phyloP scores from a whole-genome alignment of 1,140 invertebrate genomes.

The Steinernema khuongi region DNA sequence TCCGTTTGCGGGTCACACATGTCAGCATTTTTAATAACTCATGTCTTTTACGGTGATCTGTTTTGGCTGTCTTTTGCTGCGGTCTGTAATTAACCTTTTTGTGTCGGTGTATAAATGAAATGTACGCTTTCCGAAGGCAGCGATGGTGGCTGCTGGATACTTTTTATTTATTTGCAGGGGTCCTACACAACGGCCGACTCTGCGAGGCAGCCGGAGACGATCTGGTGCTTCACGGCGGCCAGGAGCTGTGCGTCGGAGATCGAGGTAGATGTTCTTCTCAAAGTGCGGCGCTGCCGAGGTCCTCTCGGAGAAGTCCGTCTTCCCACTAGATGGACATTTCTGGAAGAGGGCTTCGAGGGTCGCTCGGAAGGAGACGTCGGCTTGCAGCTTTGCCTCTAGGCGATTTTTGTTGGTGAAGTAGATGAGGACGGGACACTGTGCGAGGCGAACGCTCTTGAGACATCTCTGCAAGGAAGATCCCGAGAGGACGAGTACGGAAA shows the following conservation, averaged over 20 bases:
- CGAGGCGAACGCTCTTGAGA: not conserved
- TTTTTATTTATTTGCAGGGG: not conserved
- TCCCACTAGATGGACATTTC: not conserved
- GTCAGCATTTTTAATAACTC: too few relatives aligned
- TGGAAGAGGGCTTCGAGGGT: not conserved
- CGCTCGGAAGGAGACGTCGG: not conserved
- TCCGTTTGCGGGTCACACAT: not conserved
- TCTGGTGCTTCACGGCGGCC: not conserved
- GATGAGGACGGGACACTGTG: not conserved
- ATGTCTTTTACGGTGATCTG: too few relatives aligned
- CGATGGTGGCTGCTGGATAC: too few relatives aligned
- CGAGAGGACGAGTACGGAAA: not conserved
- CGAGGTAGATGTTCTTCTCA: not conserved
- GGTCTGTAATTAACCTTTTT: not conserved
- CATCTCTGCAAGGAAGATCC: not conserved
- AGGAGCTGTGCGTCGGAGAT: not conserved
- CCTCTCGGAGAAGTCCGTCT: not conserved
- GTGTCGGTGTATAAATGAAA: not conserved
- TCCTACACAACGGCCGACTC: not conserved
- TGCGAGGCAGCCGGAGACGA: not conserved
- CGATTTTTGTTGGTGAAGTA: not conserved
- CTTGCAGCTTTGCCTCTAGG: not conserved
- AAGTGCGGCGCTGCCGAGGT: not conserved
- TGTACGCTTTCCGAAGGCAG: too few relatives aligned
- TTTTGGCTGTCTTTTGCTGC: too few relatives aligned